phyloP scores from a whole-genome alignment of 2,797 vertebrate genomes.

The Enteromius treurensis region DNA sequence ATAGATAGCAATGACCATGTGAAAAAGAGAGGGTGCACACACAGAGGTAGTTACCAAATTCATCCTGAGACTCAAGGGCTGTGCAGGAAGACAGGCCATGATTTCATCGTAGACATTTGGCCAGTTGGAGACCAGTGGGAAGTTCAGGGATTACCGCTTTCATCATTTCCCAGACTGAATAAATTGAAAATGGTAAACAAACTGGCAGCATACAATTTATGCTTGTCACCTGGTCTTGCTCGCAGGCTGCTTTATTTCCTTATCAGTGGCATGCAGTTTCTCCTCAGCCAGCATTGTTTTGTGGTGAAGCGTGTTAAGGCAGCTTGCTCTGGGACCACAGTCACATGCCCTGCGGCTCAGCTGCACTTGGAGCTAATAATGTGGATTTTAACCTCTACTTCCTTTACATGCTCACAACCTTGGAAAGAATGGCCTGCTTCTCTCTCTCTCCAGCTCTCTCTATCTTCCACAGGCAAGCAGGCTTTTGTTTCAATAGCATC shows the following conservation, averaged over 20 bases:
- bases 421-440: conserved; percentile 29
- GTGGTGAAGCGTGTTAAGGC: conserved; percentile 62
- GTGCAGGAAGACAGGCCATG: conserved; percentile 61
- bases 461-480: neutral
- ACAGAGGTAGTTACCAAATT: conserved; percentile 64
- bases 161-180: conserved; percentile 70
- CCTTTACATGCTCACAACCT: conserved; percentile 60
- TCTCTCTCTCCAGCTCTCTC: conserved; percentile 12
- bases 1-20: conserved; percentile 71
- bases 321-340: conserved; percentile 62
- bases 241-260: conserved; percentile 72
- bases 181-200: conserved; percentile 78
- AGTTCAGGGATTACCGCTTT: conserved; percentile 76
- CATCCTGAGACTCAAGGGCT: conserved; percentile 66
- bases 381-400: conserved; percentile 72
- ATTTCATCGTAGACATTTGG: conserved; percentile 68
- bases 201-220: conserved; percentile 75
- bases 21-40: conserved; percentile 53
- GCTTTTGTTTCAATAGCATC: conserved; percentile 30
- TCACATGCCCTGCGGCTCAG: conserved; percentile 68
- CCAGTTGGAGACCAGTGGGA: conserved; percentile 64
- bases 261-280: conserved; percentile 79
- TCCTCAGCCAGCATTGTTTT: conserved; percentile 71
- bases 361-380: conserved; percentile 71
- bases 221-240: conserved; percentile 78